Evolutionary conservation across 2,113 vertebrate species (phyloP).

Genomic region (Vanacampus margaritifer): DNA sequence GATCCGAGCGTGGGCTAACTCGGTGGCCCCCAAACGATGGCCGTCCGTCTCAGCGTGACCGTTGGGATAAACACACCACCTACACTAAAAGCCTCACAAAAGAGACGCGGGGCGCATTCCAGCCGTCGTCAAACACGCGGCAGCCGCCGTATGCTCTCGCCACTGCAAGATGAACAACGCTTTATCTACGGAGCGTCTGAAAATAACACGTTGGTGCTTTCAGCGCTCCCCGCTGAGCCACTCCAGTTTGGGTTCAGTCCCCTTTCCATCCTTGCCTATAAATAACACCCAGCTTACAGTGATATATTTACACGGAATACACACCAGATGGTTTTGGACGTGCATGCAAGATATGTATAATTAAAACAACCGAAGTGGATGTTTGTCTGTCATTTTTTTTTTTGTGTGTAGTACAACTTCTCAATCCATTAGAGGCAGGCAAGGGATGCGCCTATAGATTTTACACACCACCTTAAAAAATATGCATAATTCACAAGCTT

Average conservation of each 20-base stretch:
- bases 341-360: conserved; percentile 64
- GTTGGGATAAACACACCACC: conserved; percentile 69
- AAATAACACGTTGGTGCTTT: conserved; percentile 59
- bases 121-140: conserved; percentile 60
- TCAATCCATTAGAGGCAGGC: conserved; percentile 36
- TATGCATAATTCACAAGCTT: conserved; percentile 42
- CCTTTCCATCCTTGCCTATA: conserved; percentile 30
- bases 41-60: conserved; percentile 58
- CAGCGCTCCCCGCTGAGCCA: conserved; percentile 46
- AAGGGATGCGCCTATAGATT: conserved; percentile 19
- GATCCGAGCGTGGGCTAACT: conserved; percentile 60
- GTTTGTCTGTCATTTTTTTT: conserved; percentile 31
- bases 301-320: conserved; percentile 51
- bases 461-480: conserved; percentile 13
- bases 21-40: conserved; percentile 45
- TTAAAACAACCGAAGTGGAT: conserved; percentile 68
- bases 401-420: conserved; percentile 22
- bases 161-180: conserved; percentile 51
- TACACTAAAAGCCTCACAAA: conserved; percentile 70
- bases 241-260: conserved; percentile 23
- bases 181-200: conserved; percentile 62
- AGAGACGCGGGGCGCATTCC: conserved; percentile 50
- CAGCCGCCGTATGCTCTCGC: conserved; percentile 26
- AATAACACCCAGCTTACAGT: conserved; percentile 48
- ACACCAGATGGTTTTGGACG: conserved; percentile 52